Evolutionary conservation across 1,140 invertebrate genomes (phyloP).

Genomic region (Neodiprion lecontei): DNA sequence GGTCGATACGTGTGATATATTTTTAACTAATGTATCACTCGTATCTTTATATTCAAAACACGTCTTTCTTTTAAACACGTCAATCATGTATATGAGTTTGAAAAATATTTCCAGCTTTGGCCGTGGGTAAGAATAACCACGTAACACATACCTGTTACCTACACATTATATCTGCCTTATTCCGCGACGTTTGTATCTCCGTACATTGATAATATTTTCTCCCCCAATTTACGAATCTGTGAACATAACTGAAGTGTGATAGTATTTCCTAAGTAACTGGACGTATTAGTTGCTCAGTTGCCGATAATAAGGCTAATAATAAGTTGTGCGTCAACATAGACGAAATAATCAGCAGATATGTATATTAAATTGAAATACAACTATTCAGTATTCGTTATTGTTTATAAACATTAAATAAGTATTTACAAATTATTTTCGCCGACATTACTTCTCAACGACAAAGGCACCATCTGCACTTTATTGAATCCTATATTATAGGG

Average conservation of each 20-base stretch:
- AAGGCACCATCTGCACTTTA: not conserved
- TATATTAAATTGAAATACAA: conserved; percentile 4
- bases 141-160: no score
- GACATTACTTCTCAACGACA: not conserved
- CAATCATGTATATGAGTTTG: no score
- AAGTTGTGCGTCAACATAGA: not conserved
- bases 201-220: no score
- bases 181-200: no score
- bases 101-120: no score
- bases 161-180: no score
- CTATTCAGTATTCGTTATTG: not conserved
- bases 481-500: no score
- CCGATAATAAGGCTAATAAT: not conserved
- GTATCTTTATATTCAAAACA: no score
- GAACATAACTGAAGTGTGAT: not conserved
- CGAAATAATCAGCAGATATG: not conserved
- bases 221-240: not conserved
- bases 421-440: not conserved
- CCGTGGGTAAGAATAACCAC: no score
- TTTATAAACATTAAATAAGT: not conserved
- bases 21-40: not conserved
- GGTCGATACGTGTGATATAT: not conserved
- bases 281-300: not conserved
- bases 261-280: conserved; percentile 2
- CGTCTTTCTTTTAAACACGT: no score